Percentiles rank a stretch among this genome's conserved stretches.
Evolutionary conservation across 2,113 vertebrate genomes (phyloP).

Genomic region (Danionella cerebrum): DNA sequence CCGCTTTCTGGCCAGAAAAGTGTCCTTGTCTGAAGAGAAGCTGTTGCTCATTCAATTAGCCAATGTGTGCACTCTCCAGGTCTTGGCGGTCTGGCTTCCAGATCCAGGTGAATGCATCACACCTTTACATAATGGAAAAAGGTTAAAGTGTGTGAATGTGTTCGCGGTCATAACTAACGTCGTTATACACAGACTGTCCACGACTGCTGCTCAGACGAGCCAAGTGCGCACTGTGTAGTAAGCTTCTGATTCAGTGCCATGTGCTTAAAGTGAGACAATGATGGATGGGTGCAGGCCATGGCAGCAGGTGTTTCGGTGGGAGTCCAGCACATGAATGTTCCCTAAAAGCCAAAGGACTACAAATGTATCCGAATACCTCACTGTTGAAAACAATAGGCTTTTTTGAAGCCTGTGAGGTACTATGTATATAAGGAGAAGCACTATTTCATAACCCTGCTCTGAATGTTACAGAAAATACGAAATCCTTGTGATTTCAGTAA

Average conservation of each 20-base stretch:
- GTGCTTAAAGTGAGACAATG: conserved; percentile 7
- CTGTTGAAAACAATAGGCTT: too few relatives aligned
- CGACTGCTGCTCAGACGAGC: neutral
- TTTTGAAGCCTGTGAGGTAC: too few relatives aligned
- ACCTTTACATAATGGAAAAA: neutral
- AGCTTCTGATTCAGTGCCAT: neutral
- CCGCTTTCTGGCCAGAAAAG: conserved; percentile 52
- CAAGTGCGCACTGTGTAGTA: neutral
- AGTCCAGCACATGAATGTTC: neutral
- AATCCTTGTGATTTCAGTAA: too few relatives aligned
- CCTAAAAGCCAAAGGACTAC: neutral
- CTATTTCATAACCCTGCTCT: too few relatives aligned
- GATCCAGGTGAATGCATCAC: conserved; percentile 8
- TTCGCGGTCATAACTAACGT: too few relatives aligned
- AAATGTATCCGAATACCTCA: too few relatives aligned
- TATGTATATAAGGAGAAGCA: too few relatives aligned
- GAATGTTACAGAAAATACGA: too few relatives aligned
- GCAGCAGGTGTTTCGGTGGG: neutral
- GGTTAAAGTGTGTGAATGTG: neutral
- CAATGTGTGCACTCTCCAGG: conserved; percentile 57
- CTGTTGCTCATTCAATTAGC: conserved; percentile 63
- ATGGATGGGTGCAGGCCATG: neutral
- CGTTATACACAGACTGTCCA: neutral
- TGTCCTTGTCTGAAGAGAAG: conserved; percentile 50
- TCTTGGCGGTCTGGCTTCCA: conserved; percentile 48